These are phyloP conservation scores for Panzeria rudis DNA, from an alignment of 2,888 invertebrate species.

Conservation along the genomic window DNA sequence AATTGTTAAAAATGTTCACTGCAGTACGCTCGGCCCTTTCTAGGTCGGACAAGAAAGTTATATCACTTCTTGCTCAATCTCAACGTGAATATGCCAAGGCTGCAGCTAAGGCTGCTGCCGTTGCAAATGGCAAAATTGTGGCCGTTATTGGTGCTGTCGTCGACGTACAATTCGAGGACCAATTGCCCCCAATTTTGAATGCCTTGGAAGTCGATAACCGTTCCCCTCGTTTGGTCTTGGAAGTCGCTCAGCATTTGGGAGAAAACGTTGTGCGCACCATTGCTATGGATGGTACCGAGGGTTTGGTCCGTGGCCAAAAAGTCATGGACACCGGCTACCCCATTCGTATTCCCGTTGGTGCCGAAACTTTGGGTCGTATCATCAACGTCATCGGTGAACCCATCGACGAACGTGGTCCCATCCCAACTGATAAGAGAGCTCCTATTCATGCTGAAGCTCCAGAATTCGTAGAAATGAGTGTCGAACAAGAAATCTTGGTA, in stretches of 20 bases:
- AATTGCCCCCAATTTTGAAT: slow-evolving; percentile 95
- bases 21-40: slow-evolving; percentile 75
- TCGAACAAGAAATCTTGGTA: slow-evolving; percentile 94
- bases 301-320: slow-evolving; percentile 91
- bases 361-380: slow-evolving; percentile 94
- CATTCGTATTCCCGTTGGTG: slow-evolving; percentile 95
- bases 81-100: slow-evolving; percentile 77
- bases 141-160: slow-evolving; percentile 99
- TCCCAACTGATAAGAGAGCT: slow-evolving; percentile 89
- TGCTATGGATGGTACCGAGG: slow-evolving; percentile 97
- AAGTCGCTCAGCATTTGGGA: slow-evolving; percentile 92
- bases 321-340: slow-evolving; percentile 93
- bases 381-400: slow-evolving; percentile 94
- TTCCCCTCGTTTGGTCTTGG: slow-evolving; percentile 90
- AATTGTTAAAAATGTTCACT: slow-evolving; percentile 75
- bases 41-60: slow-evolving; percentile 77
- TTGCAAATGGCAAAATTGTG: slow-evolving; percentile 85
- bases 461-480: slow-evolving; percentile 96
- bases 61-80: slow-evolving; percentile 76
- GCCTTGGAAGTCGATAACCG: slow-evolving; percentile 95
- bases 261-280: slow-evolving; percentile 95
- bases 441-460: slow-evolving; percentile 96
- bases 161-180: slow-evolving; percentile 96
- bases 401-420: slow-evolving; percentile 94
- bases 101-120: slow-evolving; percentile 75